Base-by-base conservation (phyloP, 1,140 invertebrate species). In the Ctenoplectra terminalis region DNA sequence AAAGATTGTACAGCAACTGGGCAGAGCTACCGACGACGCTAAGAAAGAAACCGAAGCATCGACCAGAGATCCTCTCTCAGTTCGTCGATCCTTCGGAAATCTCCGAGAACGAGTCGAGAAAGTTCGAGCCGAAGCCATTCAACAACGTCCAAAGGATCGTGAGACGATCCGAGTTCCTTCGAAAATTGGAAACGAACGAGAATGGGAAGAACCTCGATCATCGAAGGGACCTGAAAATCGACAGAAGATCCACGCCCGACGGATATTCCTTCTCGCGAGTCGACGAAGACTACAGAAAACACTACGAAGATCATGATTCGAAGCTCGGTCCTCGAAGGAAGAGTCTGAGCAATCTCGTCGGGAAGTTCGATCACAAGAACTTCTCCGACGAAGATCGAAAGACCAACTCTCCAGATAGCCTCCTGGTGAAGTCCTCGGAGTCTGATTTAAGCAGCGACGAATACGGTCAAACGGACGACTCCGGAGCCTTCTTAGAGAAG, bases 21-120 rank as follows among this genome's bases (percentile, higher is more conserved):
- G 92, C 92, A 1, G 93, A 94, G 31, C 52, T 94, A 37, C 94
- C 94, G 8, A 93, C 90, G 23, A 94, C 94, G 0, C 52, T 94
- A 63, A 80, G 93, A 54, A 90, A 93, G 40, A 89, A 90, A 3
- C 92, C 93, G 43, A 93, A 92, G 46, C 91, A 94, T 50, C 91
- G 92, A 13, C 93, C 93, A 1, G 93, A 94, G 50, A 93, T 94
- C 26, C 85, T 94, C 9, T 92, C 90, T 50, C 93, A 94, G 58
- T 94, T 94, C 74, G 92, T 91, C 13, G 93, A 94, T 29, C 89
- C 90, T 26, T 92, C 92, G 3, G 92, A 93, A 34, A 90, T 89
- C 0, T 90, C 90, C 0, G 93, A 93, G 37, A 89, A 81, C 37
- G 93, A 93, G 50, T 91, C 91, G 15, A 78, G 88, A 1, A 85